These are phyloP conservation scores for Erebia ligea DNA, from an alignment of 2,888 invertebrate species.

Conservation along the genomic window DNA sequence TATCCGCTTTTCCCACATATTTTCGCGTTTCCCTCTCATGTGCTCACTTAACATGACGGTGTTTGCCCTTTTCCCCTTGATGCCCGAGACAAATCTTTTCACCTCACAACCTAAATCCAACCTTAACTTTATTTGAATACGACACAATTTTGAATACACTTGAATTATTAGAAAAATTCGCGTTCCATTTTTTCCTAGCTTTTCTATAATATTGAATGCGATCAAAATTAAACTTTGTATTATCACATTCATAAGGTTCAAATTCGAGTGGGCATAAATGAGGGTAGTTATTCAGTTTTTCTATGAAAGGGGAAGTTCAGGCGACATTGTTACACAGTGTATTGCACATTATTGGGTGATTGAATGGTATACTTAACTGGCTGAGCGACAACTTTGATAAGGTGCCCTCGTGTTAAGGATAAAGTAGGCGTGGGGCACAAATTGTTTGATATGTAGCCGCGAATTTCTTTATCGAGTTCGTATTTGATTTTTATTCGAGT, in stretches of 20 bases:
- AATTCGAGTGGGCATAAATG: slow-evolving; percentile 32
- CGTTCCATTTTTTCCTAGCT: slow-evolving; percentile 58
- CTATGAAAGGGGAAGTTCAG: slow-evolving; percentile 57
- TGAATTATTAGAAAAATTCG: slow-evolving; percentile 58
- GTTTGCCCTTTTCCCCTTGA: slow-evolving; percentile 78
- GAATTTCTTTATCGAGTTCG: slow-evolving; percentile 33
- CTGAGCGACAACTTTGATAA: slow-evolving; percentile 77
- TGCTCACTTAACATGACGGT: slow-evolving; percentile 82
- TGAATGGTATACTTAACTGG: slow-evolving; percentile 76
- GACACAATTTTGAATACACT: slow-evolving; percentile 35
- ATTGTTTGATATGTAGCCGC: slow-evolving; percentile 45
- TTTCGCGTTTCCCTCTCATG: slow-evolving; percentile 82
- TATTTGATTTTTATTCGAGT: slow-evolving; percentile 32
- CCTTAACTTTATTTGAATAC: slow-evolving; percentile 15
- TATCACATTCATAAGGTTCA: slow-evolving; percentile 37
- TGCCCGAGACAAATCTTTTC: slow-evolving; percentile 48
- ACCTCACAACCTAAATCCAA: slow-evolving; percentile 41
- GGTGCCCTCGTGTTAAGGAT: slow-evolving; percentile 67
- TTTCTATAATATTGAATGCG: slow-evolving; percentile 16
- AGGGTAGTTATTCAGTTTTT: slow-evolving; percentile 44
- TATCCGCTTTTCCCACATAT: slow-evolving; percentile 83
- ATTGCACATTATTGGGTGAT: slow-evolving; percentile 83
- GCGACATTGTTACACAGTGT: slow-evolving; percentile 81
- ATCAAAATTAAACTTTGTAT: slow-evolving; percentile 17
- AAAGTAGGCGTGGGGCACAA: slow-evolving; percentile 50